Evolutionary conservation across 2,797 vertebrate genomes (phyloP), one percentile per base, ranked within the genome.

Genomic region (Argya squamiceps): DNA sequence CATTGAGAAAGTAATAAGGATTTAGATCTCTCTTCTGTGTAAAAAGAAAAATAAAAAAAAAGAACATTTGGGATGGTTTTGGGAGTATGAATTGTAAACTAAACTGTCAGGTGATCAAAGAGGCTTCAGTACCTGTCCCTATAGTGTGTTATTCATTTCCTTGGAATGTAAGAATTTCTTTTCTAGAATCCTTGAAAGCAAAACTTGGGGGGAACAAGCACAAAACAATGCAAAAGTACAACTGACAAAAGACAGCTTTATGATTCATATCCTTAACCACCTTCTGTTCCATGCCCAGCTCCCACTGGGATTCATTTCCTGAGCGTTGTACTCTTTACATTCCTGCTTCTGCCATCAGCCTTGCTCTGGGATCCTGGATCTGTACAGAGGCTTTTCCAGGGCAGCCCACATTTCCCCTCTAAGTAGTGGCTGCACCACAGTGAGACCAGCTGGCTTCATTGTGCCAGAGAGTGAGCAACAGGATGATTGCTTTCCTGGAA

Each of bases 251-350:
- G 30, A 65, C 15, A 39, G 11, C 41, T 76, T 82, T 43, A 30
- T 34, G 44, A 36, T 63, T 88, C 30, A 11, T 4, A 17, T 55
- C 56, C 36, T 55, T 77, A 77, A 63, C n/a, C 2, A 36, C 19
- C 12, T 88, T 34, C 43, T 84, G 18, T 37, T 49, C 44, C 8
- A 2, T 15, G 29, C 46, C 21, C 47, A 16, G 8, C 36, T 93
- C 43, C n/a, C 21, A 17, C 17, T 11, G 15, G 10, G 2, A 2
- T 49, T 29, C 18, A 1, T 63, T 65, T 76, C 36, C 50, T 62
- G 19, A 49, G 34, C n/a, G 3, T 9, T 69, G 15, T 46, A 18
- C 43, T 68, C 1, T 0, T 36, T 70, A 6, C 6, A 8, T 62
- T 41, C 52, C 56, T 74, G 44, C n/a, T 78, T 44, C 37, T 67